Conservation (phyloP, 2,113 vertebrate genomes). For the Carassius gibelio region DNA sequence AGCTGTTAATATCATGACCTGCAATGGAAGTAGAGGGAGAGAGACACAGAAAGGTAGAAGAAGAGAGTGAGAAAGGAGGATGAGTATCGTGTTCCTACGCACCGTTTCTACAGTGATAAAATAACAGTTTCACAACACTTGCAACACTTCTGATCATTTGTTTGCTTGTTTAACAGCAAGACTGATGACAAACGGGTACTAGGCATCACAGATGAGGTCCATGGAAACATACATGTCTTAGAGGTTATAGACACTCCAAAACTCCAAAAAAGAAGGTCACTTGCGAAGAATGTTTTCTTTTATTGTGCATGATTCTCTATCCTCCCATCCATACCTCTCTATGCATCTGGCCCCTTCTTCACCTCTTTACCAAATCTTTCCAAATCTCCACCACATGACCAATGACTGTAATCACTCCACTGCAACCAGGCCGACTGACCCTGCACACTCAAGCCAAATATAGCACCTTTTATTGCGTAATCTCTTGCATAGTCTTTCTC, state of each 20-base stretch:
- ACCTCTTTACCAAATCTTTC: conserved; percentile 69
- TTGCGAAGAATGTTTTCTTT: not conserved
- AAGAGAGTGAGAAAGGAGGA: conserved; percentile 63
- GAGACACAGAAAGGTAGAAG: conserved; percentile 58
- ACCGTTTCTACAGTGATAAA: conserved; percentile 28
- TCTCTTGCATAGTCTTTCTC: not conserved
- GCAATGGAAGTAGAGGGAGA: conserved; percentile 49
- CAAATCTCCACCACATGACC: conserved; percentile 76
- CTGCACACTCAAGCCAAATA: not conserved
- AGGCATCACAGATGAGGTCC: not conserved
- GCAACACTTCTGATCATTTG: not conserved
- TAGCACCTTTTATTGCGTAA: not conserved
- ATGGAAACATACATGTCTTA: not conserved
- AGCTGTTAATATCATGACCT: conserved; percentile 98
- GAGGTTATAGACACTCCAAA: not conserved
- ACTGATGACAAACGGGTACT: not conserved
- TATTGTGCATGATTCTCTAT: not conserved
- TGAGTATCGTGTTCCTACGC: conserved; percentile 41
- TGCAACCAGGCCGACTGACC: conserved; percentile 18
- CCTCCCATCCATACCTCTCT: not conserved
- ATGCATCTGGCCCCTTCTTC: not conserved
- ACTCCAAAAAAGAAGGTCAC: not conserved
- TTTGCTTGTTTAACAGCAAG: not conserved
- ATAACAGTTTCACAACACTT: conserved; percentile 26
- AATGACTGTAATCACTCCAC: conserved; percentile 59